Base-by-base conservation (phyloP, 2,888 invertebrate genomes). In the Drosophila formosana region DNA sequence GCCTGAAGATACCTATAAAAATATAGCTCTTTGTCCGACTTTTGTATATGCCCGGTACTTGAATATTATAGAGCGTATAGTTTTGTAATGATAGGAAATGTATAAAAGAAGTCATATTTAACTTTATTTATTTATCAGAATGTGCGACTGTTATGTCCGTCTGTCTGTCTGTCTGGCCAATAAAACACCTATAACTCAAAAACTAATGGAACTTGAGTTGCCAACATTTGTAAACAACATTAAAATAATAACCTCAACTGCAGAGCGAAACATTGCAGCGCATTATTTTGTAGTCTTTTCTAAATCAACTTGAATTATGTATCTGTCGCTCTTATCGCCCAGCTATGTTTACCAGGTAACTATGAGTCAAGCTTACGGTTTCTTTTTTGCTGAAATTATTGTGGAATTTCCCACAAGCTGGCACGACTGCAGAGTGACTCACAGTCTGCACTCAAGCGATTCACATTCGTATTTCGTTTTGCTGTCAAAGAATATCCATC, bases 401-500 rank as follows among this genome's bases (percentile, higher is more conserved):
- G 62, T 62, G 55, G 50, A 50, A 50, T 47, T 55, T 58, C 50
- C 37, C 53, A 63, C 53, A 50, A 37, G 39, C 52, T 32, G 64
- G 52, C 61, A 56, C 30, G 53, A 41, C 18, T 53, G 18, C 0
- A 6, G 18, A 30, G 30, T 53, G 53, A 53, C 43, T 43, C 18
- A 25, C 13, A 28, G 30, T 53, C 26, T 53, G 28, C 9, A 13
- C 18, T 52, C 39, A 13, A 28, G 26, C 52, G 55, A n/a, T 43
- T 32, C 25, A 13, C 45, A 8, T 26, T 56, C 43, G 30, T 43
- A 30, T 4, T 26, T 23, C 9, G 30, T n/a, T 43, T 23, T 25
- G 34, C 57, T 37, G 74, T 61, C 78, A 78, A 53, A 46, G 52
- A 56, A 78, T n/a, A 37, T 37, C 37, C 37, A 74, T 64, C 49